Conservation (phyloP, 2,797 vertebrate species). For the Denticeps clupeoides region DNA sequence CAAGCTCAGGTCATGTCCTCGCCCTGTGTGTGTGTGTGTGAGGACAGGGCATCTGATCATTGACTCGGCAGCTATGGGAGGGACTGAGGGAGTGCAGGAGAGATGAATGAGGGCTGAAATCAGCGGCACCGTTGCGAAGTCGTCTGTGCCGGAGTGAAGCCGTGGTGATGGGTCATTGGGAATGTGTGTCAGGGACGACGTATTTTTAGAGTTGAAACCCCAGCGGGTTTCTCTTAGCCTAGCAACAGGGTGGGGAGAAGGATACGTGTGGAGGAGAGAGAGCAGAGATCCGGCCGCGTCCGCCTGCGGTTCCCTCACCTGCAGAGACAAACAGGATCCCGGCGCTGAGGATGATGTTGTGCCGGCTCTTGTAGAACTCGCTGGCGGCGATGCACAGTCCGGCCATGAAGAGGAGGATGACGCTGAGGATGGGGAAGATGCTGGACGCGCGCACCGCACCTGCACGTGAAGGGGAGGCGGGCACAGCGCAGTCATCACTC, state of each 20-base stretch:
- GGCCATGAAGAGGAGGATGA: conserved; percentile 98
- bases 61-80: no score
- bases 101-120: background rate
- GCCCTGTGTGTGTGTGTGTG: conserved; percentile 5
- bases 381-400: conserved; percentile 97
- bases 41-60: no score
- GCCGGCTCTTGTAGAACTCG: conserved; percentile 97
- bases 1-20: no score
- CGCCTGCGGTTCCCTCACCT: conserved; percentile 62
- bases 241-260: conserved; percentile 42
- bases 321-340: conserved; percentile 97
- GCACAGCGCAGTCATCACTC: conserved; percentile 54
- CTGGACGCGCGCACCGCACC: conserved; percentile 92
- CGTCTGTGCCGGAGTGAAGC: conserved; percentile 40
- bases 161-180: conserved; percentile 40
- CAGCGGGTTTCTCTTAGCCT: conserved; percentile 46
- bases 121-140: conserved; percentile 20
- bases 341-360: conserved; percentile 98
- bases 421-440: conserved; percentile 97
- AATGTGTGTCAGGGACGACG: conserved; percentile 64
- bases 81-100: no score
- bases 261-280: conserved; percentile 30
- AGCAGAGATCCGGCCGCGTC: no score
- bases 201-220: conserved; percentile 63
- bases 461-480: conserved; percentile 36